Evolutionary conservation across 2,113 vertebrate species (phyloP), one percentile per base, ranked within the genome.

Genomic region (Gulo gulo): DNA sequence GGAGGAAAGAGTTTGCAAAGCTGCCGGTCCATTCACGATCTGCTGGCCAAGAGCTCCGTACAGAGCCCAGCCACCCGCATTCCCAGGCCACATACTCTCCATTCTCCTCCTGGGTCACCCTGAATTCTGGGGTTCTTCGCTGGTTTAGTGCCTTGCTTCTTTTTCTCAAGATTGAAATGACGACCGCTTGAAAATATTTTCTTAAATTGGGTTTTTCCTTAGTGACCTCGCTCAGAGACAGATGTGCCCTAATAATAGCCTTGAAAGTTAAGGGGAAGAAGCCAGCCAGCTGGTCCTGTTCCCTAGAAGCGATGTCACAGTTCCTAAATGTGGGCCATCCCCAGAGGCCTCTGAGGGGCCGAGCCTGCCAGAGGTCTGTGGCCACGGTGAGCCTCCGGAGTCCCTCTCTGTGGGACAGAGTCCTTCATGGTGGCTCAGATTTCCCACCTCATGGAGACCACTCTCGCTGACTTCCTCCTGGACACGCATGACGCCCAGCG

Each of bases 141-240:
- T 15, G 21, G 52, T 84, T 50, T 80, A 50, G 65, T 2, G 4
- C 76, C 95, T 96, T 0, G 18, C 84, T 97, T 95, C 84, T 91
- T 97, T 95, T 94, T 91, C 95, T 91, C 34, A 81, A 97, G 76
- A 91, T 47, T 14, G 73, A 89, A 80, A 47, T 93, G 97, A 97
- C n/a, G 2, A 71, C 31, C 1, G 52, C 81, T 79, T 88, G 65
- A 83, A 95, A 86, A 55, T 94, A 86, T 94, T 78, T 93, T 83
- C 86, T 94, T 71, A 55, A 10, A 23, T 36, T 50, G 93, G 85
- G 91, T 95, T 97, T 97, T 97, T 96, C 96, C 95, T 97, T 74
- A 91, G 97, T 97, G 96, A 97, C 91, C 91, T 95, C 96, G 86
- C 93, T 91, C 55, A 10, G 73, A 98, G 81, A 93, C 95, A 98